Evolutionary conservation across 2,797 vertebrate genomes (phyloP), one percentile per base, ranked within the genome.

Genomic region (Masticophis lateralis): DNA sequence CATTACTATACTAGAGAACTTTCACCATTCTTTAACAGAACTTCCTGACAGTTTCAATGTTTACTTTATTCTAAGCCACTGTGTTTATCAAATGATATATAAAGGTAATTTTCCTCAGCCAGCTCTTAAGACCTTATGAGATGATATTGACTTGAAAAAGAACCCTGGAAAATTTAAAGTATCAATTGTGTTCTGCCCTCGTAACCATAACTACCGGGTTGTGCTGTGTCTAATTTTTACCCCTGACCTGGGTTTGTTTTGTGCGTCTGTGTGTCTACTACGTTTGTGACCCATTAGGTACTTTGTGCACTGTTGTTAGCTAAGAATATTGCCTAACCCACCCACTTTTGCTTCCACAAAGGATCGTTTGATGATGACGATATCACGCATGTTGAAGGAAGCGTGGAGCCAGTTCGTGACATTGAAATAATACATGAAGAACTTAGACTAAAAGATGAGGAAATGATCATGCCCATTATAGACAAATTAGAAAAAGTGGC

Each of bases 331-430:
- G 16, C 86, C 97, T 91, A 95, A 94, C 94, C 94, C 91, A 43
- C 1, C 94, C 89, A 95, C 95, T 51, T 86, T 95, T 95, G 86
- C 96, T 97, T 93, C 94, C 69, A 37, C n/a, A 91, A 91, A 99
- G 99, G 99, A 96, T 99, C 99, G 1, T 99, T 99, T 96, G 99
- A 99, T 93, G 99, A 99, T 95, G 99, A 99, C 97, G 99, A 99
- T 96, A 99, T 99, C 90, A 98, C 99, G 60, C 99, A 99, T 0
- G 98, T 99, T 95, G 99, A 99, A 98, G 99, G 99, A 93, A 99
- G 98, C 3, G 98, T 99, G 16, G 98, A 99, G 97, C 99, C 99
- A 10, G 98, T 99, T 95, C 98, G 98, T 94, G 98, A 98, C 95
- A 98, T 98, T 89, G 98, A 98, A 97, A 98, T 98, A 95, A 98